These are phyloP conservation scores for Aurelia sp. DNA, from an alignment of 30 jellyfish, hydroid and myxozoan genomes.

Conservation along the genomic window DNA sequence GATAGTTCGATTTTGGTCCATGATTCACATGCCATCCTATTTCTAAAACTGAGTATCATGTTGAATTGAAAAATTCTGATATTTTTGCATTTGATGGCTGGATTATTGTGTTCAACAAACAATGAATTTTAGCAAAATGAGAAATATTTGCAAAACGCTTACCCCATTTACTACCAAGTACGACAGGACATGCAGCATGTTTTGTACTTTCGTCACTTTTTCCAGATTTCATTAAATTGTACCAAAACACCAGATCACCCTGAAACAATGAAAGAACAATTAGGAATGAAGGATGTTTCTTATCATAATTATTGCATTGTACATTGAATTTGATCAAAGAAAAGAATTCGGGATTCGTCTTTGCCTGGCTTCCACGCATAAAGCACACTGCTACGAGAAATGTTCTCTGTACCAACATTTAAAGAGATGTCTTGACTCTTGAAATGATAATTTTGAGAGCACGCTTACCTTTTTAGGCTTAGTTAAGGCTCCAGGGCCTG, in stretches of 20 bases:
- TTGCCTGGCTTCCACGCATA: no score
- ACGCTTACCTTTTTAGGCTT: conserved; percentile 53
- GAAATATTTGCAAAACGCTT: neutral
- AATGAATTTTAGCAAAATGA: neutral
- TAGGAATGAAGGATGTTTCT: no score
- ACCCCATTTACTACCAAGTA: conserved; percentile 97
- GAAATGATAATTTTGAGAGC: neutral
- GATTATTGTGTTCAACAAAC: neutral
- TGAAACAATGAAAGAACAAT: neutral
- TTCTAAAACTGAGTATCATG: no score
- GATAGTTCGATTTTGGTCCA: no score
- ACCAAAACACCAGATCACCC: conserved; percentile 97
- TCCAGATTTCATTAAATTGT: conserved; percentile 82
- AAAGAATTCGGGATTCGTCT: no score
- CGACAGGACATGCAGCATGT: conserved; percentile 99
- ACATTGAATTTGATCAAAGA: no score
- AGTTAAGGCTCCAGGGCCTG: conserved; percentile 53
- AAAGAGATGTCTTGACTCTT: no score
- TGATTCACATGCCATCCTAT: no score
- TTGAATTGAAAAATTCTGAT: no score
- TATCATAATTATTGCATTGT: no score
- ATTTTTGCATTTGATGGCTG: neutral
- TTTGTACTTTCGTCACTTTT: conserved; percentile 73
- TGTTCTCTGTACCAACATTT: no score
- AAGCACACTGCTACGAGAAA: no score